Conservation (phyloP, 2,113 vertebrate species). For the Psophia crepitans region DNA sequence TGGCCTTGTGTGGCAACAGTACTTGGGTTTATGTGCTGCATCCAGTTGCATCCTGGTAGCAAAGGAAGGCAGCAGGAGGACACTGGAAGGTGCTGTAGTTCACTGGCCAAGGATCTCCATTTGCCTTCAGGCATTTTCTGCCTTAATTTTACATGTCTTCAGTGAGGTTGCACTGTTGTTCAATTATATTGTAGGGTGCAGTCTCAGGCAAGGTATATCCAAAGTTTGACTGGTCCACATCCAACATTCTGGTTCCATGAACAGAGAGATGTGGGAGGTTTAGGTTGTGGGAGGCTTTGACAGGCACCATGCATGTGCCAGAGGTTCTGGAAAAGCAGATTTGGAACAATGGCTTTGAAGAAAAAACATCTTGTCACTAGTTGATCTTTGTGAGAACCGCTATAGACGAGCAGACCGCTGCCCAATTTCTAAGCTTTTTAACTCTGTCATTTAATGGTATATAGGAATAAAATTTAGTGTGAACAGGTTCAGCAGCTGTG, state of each 20-base stretch:
- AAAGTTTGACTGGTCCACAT: not conserved
- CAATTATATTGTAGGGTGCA: not conserved
- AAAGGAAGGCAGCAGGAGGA: not conserved
- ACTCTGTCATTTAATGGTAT: not conserved
- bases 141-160: not conserved
- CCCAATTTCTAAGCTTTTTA: not conserved
- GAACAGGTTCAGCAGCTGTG: not conserved
- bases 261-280: not conserved
- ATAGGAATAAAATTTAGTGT: not conserved
- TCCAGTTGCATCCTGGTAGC: not conserved
- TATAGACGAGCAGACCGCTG: not conserved
- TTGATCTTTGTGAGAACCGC: not conserved
- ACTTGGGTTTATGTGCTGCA: not conserved
- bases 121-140: not conserved
- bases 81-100: not conserved
- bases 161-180: not conserved
- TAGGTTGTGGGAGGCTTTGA: not conserved
- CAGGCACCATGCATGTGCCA: not conserved
- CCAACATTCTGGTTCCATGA: not conserved
- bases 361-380: not conserved
- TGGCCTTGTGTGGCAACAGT: not conserved
- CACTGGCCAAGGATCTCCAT: not conserved
- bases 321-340: not conserved
- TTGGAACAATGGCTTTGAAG: not conserved
- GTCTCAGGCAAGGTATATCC: not conserved